Evolutionary conservation across 2,888 invertebrate genomes (phyloP), one percentile per base, ranked within the genome.

Genomic region (Apotomis betuletana): DNA sequence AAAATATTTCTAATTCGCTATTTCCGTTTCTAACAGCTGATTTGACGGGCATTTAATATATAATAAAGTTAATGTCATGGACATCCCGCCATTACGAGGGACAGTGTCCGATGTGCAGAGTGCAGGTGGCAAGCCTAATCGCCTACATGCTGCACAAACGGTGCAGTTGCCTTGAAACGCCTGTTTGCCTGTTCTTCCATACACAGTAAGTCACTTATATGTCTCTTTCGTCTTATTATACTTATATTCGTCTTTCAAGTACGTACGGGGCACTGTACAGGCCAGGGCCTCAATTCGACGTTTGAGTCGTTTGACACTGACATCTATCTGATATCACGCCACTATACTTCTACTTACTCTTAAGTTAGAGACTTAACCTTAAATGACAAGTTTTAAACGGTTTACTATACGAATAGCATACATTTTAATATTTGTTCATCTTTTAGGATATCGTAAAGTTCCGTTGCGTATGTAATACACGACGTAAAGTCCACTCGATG

Each of bases 101-200:
- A 70, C 65, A 61, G 65, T 61, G 60, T 59, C 59, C 64, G 59
- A 70, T 65, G 64, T 64, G 44, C 55, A 13, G 60, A 60, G 55
- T 70, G 70, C 70, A 70, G 70, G 65, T 74, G 69, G 74, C 74
- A 75, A 70, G 74, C 69, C 75, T 75, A 75, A 75, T 75, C 79
- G 79, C 76, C 75, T 80, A 79, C 81, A 77, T 55, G 70, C 27
- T 27, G 27, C 2, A 27, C 78, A 78, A 80, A 76, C 83, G 83
- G 82, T 83, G 83, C 80, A 85, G 81, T 85, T 85, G 83, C 86
- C 87, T 88, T 85, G 84, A 80, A 80, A 80, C 75, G 73, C 76
- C 77, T 85, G 46, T 88, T 87, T 85, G 81, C 79, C 83, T 79
- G 75, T 81, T 79, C 85, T 83, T 77, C 79, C 81, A 82, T 82